Conservation (phyloP, 1,140 invertebrate genomes). For the Drosophila guanche region DNA sequence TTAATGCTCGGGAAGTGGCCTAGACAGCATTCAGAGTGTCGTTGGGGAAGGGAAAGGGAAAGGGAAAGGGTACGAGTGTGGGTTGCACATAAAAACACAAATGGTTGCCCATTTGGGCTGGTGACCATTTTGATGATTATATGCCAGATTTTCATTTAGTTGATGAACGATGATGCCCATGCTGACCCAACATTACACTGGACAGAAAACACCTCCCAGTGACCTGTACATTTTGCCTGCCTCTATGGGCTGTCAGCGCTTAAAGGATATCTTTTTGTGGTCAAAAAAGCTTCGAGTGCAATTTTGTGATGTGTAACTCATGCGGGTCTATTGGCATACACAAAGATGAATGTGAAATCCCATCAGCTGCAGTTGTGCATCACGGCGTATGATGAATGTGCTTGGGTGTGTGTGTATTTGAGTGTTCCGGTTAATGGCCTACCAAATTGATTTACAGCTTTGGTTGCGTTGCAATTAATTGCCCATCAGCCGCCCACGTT, state of each 20-base stretch:
- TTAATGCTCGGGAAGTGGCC: conserved; percentile 30
- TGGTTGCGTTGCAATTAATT: conserved; percentile 39
- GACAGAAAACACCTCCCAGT: too few relatives aligned
- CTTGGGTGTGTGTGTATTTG: background rate
- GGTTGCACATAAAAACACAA: conserved; percentile 49
- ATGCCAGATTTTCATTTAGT: conserved; percentile 79
- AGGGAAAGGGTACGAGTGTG: too few relatives aligned
- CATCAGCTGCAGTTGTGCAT: conserved; percentile 22
- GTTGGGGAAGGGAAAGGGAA: conserved; percentile 6
- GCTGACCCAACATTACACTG: conserved; percentile 35
- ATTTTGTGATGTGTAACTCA: too few relatives aligned
- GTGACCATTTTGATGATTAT: conserved; percentile 67
- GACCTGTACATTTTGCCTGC: too few relatives aligned
- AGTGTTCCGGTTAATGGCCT: conserved; percentile 9
- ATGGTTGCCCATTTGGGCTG: conserved; percentile 56
- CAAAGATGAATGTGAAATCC: conserved; percentile 15
- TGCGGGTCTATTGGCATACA: too few relatives aligned
- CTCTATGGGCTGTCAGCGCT: conserved; percentile 42
- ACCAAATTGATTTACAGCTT: conserved; percentile 50
- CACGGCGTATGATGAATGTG: conserved; percentile 66
- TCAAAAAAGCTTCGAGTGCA: too few relatives aligned
- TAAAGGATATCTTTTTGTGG: conserved; percentile 49
- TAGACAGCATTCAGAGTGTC: background rate
- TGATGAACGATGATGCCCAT: conserved; percentile 62
- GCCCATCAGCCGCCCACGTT: conserved; percentile 12